Percentiles rank a stretch among this genome's conserved stretches.
phyloP scores from a whole-genome alignment of 1,140 invertebrate genomes.

The Alviniconcha marisindica region DNA sequence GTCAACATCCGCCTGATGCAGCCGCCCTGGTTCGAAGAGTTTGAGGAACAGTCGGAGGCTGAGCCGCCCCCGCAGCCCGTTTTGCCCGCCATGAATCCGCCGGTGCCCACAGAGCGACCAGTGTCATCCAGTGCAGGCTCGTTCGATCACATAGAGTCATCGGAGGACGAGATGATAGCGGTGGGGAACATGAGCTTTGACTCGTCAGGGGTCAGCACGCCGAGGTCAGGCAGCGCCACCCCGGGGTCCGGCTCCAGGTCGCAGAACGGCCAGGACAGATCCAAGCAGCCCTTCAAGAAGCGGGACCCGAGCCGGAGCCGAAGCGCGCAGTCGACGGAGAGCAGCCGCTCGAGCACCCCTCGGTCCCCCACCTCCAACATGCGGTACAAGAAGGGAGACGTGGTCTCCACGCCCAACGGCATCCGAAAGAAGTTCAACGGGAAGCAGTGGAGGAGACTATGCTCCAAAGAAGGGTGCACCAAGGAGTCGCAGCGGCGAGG shows the following conservation, averaged over 20 bases:
- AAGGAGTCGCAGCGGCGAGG: constrained; percentile 98
- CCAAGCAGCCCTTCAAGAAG: constrained; percentile 68
- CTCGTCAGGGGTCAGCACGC: constrained; percentile 70
- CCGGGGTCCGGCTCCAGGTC: constrained; percentile 70
- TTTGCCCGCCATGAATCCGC: constrained; percentile 35
- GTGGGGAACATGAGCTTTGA: constrained; percentile 68
- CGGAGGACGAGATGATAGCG: constrained; percentile 71
- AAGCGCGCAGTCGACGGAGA: constrained; percentile 74
- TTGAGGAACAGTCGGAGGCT: constrained; percentile 81
- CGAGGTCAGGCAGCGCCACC: constrained; percentile 77
- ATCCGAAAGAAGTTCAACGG: constrained; percentile 99
- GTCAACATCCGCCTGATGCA: constrained; percentile 92
- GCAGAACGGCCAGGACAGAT: constrained; percentile 59
- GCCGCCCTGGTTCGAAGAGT: constrained; percentile 96
- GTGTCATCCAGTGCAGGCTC: constrained; percentile 47
- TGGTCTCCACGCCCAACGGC: constrained; percentile 96
- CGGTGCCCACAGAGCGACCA: constrained; percentile 71
- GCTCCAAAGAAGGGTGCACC: constrained; percentile 95
- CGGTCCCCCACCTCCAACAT: constrained; percentile 82
- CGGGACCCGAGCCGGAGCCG: constrained; percentile 67
- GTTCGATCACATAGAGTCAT: constrained; percentile 65
- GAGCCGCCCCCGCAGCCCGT: neutral
- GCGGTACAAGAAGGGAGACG: constrained; percentile 99
- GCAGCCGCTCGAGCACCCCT: constrained; percentile 72
- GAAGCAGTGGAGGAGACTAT: constrained; percentile 98